phyloP scores from a whole-genome alignment of 1,140 invertebrate species.

The Agrypnia vestita region DNA sequence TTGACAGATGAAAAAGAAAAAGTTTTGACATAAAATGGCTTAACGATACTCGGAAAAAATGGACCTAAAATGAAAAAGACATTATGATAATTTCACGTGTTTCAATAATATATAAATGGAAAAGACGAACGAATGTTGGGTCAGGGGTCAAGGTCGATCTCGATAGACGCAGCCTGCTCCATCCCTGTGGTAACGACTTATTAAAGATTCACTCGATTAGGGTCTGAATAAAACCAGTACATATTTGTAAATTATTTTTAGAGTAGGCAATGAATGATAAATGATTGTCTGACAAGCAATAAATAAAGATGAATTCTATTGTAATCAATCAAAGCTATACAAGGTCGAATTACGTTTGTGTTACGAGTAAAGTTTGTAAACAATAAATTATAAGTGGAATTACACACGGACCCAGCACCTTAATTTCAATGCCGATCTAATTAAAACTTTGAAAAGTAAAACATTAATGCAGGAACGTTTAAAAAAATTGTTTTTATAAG shows the following conservation, averaged over 20 bases:
- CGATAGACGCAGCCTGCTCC: background rate
- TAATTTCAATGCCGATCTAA: background rate
- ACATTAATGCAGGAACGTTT: no score
- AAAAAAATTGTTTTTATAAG: no score
- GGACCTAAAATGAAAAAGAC: no score
- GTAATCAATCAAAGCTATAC: slow-evolving; percentile 41
- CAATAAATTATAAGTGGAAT: slow-evolving; percentile 39
- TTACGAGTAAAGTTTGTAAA: slow-evolving; percentile 3
- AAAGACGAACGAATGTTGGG: no score
- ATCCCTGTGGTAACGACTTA: background rate
- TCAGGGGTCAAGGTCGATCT: background rate
- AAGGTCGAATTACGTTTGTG: slow-evolving; percentile 27
- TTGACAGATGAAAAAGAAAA: no score
- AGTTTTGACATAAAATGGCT: no score
- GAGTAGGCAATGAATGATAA: slow-evolving; percentile 18
- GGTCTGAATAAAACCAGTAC: no score
- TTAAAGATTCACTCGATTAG: background rate
- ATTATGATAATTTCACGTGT: no score
- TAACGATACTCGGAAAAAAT: no score
- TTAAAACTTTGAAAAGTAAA: no score
- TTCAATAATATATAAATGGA: no score
- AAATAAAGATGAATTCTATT: slow-evolving; percentile 37
- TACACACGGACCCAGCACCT: background rate
- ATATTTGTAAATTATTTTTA: no score
- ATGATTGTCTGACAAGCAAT: slow-evolving; percentile 30